These are phyloP conservation scores for Talpa occidentalis DNA, from an alignment of 2,113 vertebrate genomes.

Conservation along the genomic window DNA sequence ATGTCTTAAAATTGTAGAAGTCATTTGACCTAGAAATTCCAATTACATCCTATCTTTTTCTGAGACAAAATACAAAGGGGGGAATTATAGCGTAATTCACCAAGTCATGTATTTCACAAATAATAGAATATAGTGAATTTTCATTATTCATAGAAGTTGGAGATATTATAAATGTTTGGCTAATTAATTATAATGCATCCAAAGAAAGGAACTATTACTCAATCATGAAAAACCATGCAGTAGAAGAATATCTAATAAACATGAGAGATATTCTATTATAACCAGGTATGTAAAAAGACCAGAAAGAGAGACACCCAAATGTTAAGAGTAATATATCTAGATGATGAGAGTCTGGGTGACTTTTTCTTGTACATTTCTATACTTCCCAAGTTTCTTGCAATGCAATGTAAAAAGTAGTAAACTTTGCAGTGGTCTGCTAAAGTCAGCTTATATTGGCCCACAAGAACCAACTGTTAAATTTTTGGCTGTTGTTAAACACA, in stretches of 20 bases:
- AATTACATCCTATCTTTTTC: neutral
- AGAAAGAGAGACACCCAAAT: neutral
- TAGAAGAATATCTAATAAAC: neutral
- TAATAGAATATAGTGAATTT: neutral
- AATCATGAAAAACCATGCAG: neutral
- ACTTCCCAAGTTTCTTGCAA: neutral
- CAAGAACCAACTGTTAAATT: neutral
- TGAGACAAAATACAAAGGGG: neutral
- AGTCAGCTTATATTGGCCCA: neutral
- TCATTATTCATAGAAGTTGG: neutral
- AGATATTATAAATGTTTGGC: neutral
- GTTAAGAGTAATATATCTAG: neutral
- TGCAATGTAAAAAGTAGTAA: neutral
- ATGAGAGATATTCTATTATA: neutral
- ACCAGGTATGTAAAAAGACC: neutral
- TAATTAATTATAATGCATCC: constrained; percentile 11
- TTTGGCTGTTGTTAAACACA: neutral
- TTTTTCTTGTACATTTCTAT: neutral
- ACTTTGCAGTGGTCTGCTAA: neutral
- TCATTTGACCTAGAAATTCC: constrained; percentile 26
- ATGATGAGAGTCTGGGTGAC: neutral
- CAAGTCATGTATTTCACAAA: neutral
- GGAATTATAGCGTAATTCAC: neutral
- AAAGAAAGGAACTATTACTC: neutral
- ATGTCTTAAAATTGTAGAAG: constrained; percentile 16